Evolutionary conservation across 1,140 invertebrate species (phyloP).

Genomic region (Anastrepha obliqua): DNA sequence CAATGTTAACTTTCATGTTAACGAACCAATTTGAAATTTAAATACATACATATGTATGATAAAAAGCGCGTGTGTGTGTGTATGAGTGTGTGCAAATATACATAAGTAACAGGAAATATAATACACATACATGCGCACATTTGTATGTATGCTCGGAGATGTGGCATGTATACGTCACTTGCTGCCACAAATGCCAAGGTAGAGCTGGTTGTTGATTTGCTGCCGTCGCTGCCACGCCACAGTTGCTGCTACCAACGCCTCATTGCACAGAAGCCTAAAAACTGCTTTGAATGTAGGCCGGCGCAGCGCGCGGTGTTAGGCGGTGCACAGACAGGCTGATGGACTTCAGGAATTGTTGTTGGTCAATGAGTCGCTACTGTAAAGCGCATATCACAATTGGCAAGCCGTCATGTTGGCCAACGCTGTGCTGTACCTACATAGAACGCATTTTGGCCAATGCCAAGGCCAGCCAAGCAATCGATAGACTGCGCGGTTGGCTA

Average conservation of each 20-base stretch:
- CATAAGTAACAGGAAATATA: neutral
- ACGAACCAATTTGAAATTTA: slow-evolving; percentile 48
- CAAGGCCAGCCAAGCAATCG: slow-evolving; percentile 25
- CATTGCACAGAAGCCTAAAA: neutral
- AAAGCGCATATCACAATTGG: neutral
- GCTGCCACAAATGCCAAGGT: slow-evolving; percentile 10
- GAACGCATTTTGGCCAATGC: neutral
- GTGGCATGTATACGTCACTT: slow-evolving; percentile 25
- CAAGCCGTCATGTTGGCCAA: neutral
- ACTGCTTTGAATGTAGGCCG: slow-evolving; percentile 16
- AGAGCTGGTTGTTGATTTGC: neutral
- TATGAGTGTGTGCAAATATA: neutral
- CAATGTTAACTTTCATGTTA: slow-evolving; percentile 48
- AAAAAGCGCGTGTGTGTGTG: neutral
- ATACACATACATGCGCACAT: neutral
- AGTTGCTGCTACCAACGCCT: neutral
- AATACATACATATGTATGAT: slow-evolving; percentile 40
- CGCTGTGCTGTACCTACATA: neutral
- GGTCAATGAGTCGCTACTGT: neutral
- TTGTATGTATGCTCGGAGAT: neutral
- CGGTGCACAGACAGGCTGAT: slow-evolving; percentile 6
- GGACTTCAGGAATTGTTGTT: neutral
- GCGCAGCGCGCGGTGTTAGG: neutral
- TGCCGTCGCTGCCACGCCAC: neutral
- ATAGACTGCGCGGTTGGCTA: neutral